Evolutionary conservation across 2,113 vertebrate genomes (phyloP), one percentile per base, ranked within the genome.

Genomic region (Upupa epops): DNA sequence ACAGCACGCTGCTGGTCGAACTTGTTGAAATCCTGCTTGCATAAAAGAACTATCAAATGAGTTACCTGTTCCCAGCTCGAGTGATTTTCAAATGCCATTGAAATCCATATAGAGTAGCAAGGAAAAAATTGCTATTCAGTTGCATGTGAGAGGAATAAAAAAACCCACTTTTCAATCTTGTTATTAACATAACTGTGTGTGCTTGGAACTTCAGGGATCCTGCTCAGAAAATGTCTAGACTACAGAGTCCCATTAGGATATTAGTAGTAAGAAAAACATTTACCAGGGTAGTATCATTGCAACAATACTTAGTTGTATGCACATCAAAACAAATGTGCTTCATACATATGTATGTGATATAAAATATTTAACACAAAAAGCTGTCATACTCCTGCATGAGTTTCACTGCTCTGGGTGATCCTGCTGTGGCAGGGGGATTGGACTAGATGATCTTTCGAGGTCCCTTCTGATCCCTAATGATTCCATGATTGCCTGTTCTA

Each of bases 31-130:
- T 61, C 16, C 34, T 58, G 8, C 45, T 94, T 86, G 60, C 34
- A 36, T 66, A 34, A 64, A 87, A 64, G 64, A 88, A 92, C 88
- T 91, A 76, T n/a, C 77, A 89, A 88, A 83, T 75, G 40, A 65
- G 5, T n/a, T 76, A 91, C 83, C 32, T 79, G 31, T 26, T 69
- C 70, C 59, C 83, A 86, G 40, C 61, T 54, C 71, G 61, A 77
- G 74, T 80, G 65, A 90, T 93, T 88, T 84, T 52, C 54, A 68
- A 0, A 1, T 49, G 36, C 40, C 64, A 74, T 68, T 74, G 83
- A 90, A 92, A 90, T 60, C 48, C 24, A 21, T 45, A 45, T 2
- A 54, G 21, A 90, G 56, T 32, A 83, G 3, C 13, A 81, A 20
- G 9, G 37, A 80, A 94, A 95, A 95, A 91, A 36, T 26, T 21